Conservation (phyloP, 2,888 invertebrate species). For the Andrena fulva region DNA sequence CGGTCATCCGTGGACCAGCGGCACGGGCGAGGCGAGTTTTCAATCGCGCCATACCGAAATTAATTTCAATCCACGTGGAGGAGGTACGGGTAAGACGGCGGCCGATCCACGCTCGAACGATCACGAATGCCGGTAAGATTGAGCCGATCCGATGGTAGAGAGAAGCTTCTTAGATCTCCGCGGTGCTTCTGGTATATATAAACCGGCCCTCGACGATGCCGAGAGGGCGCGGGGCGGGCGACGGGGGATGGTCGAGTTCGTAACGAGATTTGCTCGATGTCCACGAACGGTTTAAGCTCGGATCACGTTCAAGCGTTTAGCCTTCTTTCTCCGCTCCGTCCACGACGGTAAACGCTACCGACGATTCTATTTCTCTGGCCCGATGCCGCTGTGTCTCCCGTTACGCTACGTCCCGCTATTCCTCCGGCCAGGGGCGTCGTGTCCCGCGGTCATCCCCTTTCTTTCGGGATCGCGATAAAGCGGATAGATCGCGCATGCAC, state of each 20-base stretch:
- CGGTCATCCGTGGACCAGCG: conserved; percentile 31
- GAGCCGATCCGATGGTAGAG: conserved; percentile 73
- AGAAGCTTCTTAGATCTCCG: conserved; percentile 72
- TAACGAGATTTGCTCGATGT: conserved; percentile 79
- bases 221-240: conserved; percentile 22
- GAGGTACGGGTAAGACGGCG: conserved; percentile 54
- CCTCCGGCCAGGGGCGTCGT: background rate
- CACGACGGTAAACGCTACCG: conserved; percentile 42
- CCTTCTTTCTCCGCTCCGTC: conserved; percentile 62
- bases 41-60: conserved; percentile 77
- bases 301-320: conserved; percentile 79
- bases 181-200: conserved; percentile 64
- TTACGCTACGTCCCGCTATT: too few relatives aligned
- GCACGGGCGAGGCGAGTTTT: conserved; percentile 63
- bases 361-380: conserved; percentile 33
- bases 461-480: conserved; percentile 65
- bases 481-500: conserved; percentile 72
- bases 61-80: conserved; percentile 81
- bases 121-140: conserved; percentile 81
- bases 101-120: conserved; percentile 74
- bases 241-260: conserved; percentile 64
- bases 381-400: too few relatives aligned
- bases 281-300: conserved; percentile 79
- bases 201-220: conserved; percentile 58
- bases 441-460: conserved; percentile 27